Evolutionary conservation across 2,797 vertebrate species (phyloP), one percentile per base, ranked within the genome.

Genomic region (Periophthalmus magnuspinnatus): DNA sequence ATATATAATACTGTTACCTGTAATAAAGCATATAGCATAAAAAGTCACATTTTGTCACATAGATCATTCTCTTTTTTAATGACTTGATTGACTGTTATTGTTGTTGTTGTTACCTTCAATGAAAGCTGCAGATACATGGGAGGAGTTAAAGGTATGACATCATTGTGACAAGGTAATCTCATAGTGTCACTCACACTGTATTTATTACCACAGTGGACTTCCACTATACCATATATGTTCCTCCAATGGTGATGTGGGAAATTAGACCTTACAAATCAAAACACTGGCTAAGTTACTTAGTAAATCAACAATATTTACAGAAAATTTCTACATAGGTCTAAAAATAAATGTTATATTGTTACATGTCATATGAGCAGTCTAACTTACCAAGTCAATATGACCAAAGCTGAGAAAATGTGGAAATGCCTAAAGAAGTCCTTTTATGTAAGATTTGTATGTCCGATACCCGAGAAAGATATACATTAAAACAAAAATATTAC

Each of bases 121-220:
- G 50, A 55, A 75, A 67, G 33, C 68, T 22, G 65, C 58, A n/a
- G 6, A 24, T 47, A 36, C 75, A 68, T 52, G 59, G 67, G 63
- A 75, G 48, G 33, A 65, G 69, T 70, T 70, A 28, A 80, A n/a
- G 45, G 78, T 4, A 6, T 62, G 9, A 65, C 68, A 45, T 38
- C 50, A 64, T 77, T 72, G 7, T 19, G 58, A 77, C 72, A 52
- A 81, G 74, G 69, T 75, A 71, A 81, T 87, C 89, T 89, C 82
- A 81, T 86, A 78, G 21, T 80, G 71, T 78, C 78, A 70, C 28
- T 24, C 17, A 59, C 47, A 60, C 41, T 63, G 48, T 38, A 70
- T 5, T 41, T 68, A 45, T 34, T 5, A 63, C 21, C 50, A 41
- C 5, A 60, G 19, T 55, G 1, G 24, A 21, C n/a, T 61, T 36